These are phyloP conservation scores for Thelaira solivaga DNA, from an alignment of 2,888 invertebrate species.

Conservation along the genomic window DNA sequence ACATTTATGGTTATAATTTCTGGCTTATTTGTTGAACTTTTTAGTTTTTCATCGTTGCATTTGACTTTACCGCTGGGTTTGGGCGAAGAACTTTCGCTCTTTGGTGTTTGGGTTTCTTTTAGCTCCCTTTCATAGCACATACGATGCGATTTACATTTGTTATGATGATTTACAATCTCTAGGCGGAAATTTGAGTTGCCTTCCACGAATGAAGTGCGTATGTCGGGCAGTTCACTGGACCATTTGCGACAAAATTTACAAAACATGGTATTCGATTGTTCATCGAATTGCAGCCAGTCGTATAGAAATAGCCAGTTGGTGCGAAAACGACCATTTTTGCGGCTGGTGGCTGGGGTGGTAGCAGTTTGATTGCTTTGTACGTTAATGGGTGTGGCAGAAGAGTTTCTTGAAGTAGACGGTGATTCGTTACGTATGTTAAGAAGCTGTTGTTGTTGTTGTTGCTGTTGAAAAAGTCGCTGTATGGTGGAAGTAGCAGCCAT, in stretches of 20 bases:
- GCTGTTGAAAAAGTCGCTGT: conserved; percentile 69
- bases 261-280: conserved; percentile 83
- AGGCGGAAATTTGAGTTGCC: conserved; percentile 86
- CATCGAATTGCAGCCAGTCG: conserved; percentile 86
- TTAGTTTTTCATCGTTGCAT: background rate
- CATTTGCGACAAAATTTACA: conserved; percentile 86
- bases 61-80: background rate
- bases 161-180: conserved; percentile 88
- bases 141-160: conserved; percentile 87
- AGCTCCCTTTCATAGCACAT: conserved; percentile 80
- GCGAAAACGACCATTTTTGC: conserved; percentile 83
- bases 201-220: conserved; percentile 87
- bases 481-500: conserved; percentile 63
- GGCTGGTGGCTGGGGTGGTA: conserved; percentile 52
- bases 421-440: conserved; percentile 25
- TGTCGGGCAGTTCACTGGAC: conserved; percentile 83
- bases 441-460: conserved; percentile 60
- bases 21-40: conserved; percentile 55
- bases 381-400: background rate
- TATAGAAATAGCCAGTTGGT: conserved; percentile 83
- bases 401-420: conserved; percentile 45
- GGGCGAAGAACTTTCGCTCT: background rate
- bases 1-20: conserved; percentile 73
- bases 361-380: background rate
- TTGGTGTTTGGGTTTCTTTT: conserved; percentile 64